Evolutionary conservation across 1,140 invertebrate genomes (phyloP).

Genomic region (Luehdorfia chinensis): DNA sequence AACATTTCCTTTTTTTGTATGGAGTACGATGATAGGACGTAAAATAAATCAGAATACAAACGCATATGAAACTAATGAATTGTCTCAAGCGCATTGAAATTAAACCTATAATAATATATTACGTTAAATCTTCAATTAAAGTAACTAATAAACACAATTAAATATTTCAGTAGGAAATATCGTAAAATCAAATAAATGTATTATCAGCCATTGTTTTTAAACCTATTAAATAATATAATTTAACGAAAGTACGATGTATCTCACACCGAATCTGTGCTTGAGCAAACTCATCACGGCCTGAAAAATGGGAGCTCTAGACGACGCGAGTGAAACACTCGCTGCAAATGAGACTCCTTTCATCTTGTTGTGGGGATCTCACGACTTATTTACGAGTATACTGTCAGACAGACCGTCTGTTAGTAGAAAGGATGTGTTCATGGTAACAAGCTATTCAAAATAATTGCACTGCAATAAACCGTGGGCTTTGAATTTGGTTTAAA

Average conservation of each 20-base stretch:
- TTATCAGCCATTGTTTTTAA: no score
- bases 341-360: slow-evolving; percentile 53
- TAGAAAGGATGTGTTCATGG: slow-evolving; percentile 8
- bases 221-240: slow-evolving; percentile 4
- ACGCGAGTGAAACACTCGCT: slow-evolving; percentile 41
- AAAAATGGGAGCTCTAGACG: slow-evolving; percentile 44
- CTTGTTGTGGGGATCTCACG: slow-evolving; percentile 23
- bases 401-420: slow-evolving; percentile 13
- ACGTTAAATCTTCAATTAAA: no score
- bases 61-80: no score
- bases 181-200: no score
- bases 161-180: no score
- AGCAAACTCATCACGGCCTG: slow-evolving; percentile 46
- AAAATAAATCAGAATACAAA: no score
- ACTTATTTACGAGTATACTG: slow-evolving; percentile 33
- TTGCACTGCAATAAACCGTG: slow-evolving; percentile 6
- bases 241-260: slow-evolving; percentile 26
- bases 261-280: slow-evolving; percentile 27
- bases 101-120: no score
- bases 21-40: no score
- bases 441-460: slow-evolving; percentile 13
- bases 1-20: no score
- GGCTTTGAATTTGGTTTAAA: no score
- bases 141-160: no score
- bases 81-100: no score